Evolutionary conservation across 2,113 vertebrate species (phyloP).

Genomic region (Hystrix brachyura): DNA sequence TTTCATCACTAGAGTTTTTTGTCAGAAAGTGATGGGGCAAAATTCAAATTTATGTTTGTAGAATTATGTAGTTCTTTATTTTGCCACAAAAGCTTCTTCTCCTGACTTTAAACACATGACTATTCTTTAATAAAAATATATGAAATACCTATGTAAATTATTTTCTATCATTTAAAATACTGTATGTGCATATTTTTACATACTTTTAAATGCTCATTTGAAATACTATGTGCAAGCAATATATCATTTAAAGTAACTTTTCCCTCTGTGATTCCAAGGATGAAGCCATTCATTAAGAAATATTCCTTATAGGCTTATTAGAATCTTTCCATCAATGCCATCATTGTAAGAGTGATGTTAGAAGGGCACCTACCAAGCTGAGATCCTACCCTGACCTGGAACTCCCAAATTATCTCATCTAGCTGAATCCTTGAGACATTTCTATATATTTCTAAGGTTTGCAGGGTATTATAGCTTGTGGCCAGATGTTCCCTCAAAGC

Average conservation of each 20-base stretch:
- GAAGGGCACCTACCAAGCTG: background rate
- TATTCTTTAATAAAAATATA: background rate
- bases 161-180: background rate
- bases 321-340: background rate
- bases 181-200: background rate
- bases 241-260: background rate
- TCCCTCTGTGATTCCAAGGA: background rate
- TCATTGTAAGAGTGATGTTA: background rate
- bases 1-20: background rate
- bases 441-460: background rate
- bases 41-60: background rate
- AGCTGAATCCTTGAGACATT: background rate
- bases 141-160: background rate
- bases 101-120: background rate
- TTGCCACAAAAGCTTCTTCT: background rate
- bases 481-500: background rate
- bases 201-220: background rate
- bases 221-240: background rate
- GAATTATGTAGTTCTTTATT: background rate
- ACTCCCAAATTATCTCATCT: background rate
- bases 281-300: background rate
- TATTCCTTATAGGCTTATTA: background rate
- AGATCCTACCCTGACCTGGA: background rate
- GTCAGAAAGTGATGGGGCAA: background rate
- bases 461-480: background rate